A percentile compares a stretch with the other conserved stretches of the same genome.
Conservation (phyloP, 2,797 vertebrate genomes). For the Bradypodion ventrale region DNA sequence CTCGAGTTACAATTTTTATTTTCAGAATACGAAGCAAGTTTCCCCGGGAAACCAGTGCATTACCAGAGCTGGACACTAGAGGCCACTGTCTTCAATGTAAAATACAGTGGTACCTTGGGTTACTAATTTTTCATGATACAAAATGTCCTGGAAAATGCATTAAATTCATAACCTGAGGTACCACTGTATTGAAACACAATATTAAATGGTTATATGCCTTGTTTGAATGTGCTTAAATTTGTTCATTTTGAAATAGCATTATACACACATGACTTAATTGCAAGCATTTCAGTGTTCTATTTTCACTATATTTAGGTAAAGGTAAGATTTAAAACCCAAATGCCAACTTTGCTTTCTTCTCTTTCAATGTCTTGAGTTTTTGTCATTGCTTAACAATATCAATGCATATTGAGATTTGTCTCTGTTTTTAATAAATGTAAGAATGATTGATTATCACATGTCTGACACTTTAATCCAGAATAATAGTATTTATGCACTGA, state of each 20-base stretch:
- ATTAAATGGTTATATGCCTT: slow-evolving; percentile 61
- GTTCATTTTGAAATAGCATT: slow-evolving; percentile 58
- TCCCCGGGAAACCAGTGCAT: too few relatives aligned
- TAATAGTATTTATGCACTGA: too few relatives aligned
- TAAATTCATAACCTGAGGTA: too few relatives aligned
- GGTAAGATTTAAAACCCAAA: not conserved
- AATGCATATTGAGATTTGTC: not conserved
- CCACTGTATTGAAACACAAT: slow-evolving; percentile 70
- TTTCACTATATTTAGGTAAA: not conserved
- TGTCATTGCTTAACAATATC: not conserved
- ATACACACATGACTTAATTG: slow-evolving; percentile 13
- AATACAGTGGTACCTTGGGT: too few relatives aligned
- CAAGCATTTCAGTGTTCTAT: not conserved
- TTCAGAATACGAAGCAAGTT: too few relatives aligned
- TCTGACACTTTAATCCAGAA: not conserved
- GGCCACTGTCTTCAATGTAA: too few relatives aligned
- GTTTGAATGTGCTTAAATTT: slow-evolving; percentile 68
- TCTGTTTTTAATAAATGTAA: not conserved
- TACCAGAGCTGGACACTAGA: too few relatives aligned
- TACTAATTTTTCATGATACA: too few relatives aligned
- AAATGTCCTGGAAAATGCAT: too few relatives aligned
- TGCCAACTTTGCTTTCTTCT: not conserved
- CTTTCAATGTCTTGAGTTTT: not conserved
- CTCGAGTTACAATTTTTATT: too few relatives aligned
- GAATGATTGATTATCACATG: not conserved